These are phyloP conservation scores for Dicranocentrus wangi DNA, from an alignment of 2,888 invertebrate genomes.

Conservation along the genomic window DNA sequence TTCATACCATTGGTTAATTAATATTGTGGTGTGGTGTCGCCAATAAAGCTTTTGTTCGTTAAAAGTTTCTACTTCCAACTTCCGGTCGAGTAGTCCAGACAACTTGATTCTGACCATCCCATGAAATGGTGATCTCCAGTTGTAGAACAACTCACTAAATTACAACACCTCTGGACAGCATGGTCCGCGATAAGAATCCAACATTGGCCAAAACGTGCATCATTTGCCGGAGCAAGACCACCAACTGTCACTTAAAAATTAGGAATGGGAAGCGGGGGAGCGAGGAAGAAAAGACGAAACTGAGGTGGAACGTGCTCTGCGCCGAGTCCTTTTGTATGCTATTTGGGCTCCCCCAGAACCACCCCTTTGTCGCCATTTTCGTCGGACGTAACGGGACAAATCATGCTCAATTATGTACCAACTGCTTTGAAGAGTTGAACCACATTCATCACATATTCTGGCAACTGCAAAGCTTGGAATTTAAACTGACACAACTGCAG, in stretches of 20 bases:
- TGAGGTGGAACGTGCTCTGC: neutral
- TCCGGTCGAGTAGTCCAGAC: too few species aligned
- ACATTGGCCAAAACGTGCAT: slow-evolving; percentile 6
- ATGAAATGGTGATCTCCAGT: too few species aligned
- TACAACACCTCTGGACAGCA: too few species aligned
- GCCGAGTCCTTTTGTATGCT: slow-evolving; percentile 24
- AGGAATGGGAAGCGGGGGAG: too few species aligned
- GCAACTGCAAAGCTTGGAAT: slow-evolving; percentile 21
- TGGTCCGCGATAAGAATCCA: slow-evolving; percentile 9
- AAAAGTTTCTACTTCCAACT: too few species aligned
- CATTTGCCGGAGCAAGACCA: slow-evolving; percentile 1
- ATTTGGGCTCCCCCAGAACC: slow-evolving; percentile 20
- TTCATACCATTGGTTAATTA: too few species aligned
- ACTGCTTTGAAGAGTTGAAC: neutral
- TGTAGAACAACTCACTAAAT: too few species aligned
- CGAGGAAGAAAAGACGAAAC: neutral
- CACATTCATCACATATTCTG: slow-evolving; percentile 15
- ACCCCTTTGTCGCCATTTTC: slow-evolving; percentile 17
- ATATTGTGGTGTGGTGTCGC: too few species aligned
- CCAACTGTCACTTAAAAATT: neutral
- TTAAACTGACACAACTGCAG: neutral
- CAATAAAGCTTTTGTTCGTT: too few species aligned
- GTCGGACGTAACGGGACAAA: neutral
- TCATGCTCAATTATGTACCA: neutral
- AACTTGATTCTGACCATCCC: too few species aligned